Evolutionary conservation across 2,888 invertebrate genomes (phyloP).

Genomic region (Clepsis dumicolana): DNA sequence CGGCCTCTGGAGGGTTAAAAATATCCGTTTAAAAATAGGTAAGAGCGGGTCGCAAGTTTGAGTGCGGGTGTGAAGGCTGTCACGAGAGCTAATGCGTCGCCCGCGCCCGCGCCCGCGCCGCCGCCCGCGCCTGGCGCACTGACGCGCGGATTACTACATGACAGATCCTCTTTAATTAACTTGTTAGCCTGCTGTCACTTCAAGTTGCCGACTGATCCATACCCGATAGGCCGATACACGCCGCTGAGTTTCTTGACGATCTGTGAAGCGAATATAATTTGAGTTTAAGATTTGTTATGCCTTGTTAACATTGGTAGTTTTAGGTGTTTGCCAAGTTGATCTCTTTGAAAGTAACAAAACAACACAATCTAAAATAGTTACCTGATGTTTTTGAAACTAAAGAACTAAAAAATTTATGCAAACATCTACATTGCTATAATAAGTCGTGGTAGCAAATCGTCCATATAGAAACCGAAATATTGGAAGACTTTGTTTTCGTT

Average conservation of each 20-base stretch:
- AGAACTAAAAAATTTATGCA: too few species aligned
- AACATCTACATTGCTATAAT: too few species aligned
- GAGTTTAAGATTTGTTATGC: conserved; percentile 12
- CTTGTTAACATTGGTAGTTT: background rate
- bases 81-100: conserved; percentile 35
- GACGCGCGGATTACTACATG: conserved; percentile 56
- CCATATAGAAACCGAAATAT: too few species aligned
- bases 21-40: conserved; percentile 42
- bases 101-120: conserved; percentile 13
- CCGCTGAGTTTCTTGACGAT: conserved; percentile 15
- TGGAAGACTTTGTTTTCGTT: conserved; percentile 14
- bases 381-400: too few species aligned
- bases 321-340: background rate
- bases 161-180: conserved; percentile 71
- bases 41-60: conserved; percentile 53
- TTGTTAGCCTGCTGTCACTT: conserved; percentile 60
- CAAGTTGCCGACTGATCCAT: conserved; percentile 51
- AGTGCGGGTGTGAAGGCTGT: conserved; percentile 55
- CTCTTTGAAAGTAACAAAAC: background rate
- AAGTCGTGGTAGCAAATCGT: too few species aligned
- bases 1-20: conserved; percentile 32
- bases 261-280: conserved; percentile 8
- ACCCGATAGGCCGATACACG: conserved; percentile 6
- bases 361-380: too few species aligned
- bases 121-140: conserved; percentile 7